These are phyloP conservation scores for Chunga burmeisteri DNA, from an alignment of 2,113 vertebrate species.

Conservation along the genomic window DNA sequence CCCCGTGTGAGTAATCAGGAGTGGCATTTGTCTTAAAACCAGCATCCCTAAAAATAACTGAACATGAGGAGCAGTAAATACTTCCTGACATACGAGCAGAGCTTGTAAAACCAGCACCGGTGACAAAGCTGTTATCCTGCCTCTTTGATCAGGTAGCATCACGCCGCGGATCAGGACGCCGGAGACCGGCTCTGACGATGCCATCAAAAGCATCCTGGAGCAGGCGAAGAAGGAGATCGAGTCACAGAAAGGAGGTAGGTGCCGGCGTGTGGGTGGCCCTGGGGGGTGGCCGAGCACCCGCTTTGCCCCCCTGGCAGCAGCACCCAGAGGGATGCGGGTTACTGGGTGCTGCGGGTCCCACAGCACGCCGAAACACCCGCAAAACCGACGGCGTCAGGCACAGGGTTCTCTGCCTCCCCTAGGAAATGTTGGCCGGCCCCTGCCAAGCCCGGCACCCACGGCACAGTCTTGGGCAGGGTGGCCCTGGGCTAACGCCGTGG, in stretches of 20 bases:
- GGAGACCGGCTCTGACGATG: conserved; percentile 96
- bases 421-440: not conserved
- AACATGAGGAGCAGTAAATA: not conserved
- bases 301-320: not conserved
- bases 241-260: conserved; percentile 92
- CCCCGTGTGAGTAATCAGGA: not conserved
- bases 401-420: not conserved
- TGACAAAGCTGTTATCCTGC: conserved; percentile 18
- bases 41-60: conserved; percentile 35
- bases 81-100: not conserved
- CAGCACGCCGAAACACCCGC: rapidly evolving
- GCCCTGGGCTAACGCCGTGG: not conserved
- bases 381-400: rapidly evolving
- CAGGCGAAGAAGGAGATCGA: conserved; percentile 99
- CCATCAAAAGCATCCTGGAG: conserved; percentile 98
- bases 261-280: not conserved
- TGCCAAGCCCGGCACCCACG: rapidly evolving
- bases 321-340: not conserved
- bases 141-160: conserved; percentile 89
- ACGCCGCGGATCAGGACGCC: conserved; percentile 97
- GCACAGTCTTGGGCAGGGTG: not conserved
- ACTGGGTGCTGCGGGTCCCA: not conserved
- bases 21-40: conserved; percentile 22
- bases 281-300: not conserved
- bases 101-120: conserved; percentile 8